A percentile compares a stretch with the other conserved stretches of the same genome.
phyloP scores from a whole-genome alignment of 2,113 vertebrate species.

The Cebus imitator region DNA sequence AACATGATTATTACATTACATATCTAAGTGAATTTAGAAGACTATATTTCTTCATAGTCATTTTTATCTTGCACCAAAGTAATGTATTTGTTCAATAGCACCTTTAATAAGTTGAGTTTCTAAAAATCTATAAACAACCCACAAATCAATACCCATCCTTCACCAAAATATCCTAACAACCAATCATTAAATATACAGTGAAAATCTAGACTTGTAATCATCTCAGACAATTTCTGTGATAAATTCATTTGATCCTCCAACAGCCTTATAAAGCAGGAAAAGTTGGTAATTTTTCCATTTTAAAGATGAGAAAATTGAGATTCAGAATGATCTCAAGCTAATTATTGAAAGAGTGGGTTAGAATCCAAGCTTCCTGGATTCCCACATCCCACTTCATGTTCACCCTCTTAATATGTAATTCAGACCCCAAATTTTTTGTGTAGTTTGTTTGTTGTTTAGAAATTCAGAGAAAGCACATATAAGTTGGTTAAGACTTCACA shows the following conservation, averaged over 20 bases:
- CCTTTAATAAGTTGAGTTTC: not conserved
- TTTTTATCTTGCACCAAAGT: not conserved
- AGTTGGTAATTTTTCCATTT: not conserved
- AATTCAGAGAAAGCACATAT: not conserved
- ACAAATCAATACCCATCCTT: not conserved
- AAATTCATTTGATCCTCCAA: not conserved
- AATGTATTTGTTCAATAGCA: not conserved
- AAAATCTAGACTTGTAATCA: not conserved
- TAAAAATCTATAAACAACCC: not conserved
- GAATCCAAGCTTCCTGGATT: not conserved
- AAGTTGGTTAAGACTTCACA: not conserved
- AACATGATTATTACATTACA: not conserved
- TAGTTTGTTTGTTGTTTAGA: not conserved
- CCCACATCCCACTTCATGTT: not conserved
- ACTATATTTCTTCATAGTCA: not conserved
- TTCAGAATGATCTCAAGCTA: not conserved
- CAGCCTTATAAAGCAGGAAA: constrained; percentile 3
- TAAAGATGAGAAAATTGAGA: not conserved
- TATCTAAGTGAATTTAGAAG: not conserved
- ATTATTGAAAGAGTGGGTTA: not conserved
- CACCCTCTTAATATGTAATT: not conserved
- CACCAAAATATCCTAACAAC: not conserved
- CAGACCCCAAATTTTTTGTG: not conserved
- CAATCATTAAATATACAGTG: not conserved
- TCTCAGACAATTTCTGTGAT: not conserved